Conservation (phyloP, 2,113 vertebrate species). For the Corydoras maculifer region DNA sequence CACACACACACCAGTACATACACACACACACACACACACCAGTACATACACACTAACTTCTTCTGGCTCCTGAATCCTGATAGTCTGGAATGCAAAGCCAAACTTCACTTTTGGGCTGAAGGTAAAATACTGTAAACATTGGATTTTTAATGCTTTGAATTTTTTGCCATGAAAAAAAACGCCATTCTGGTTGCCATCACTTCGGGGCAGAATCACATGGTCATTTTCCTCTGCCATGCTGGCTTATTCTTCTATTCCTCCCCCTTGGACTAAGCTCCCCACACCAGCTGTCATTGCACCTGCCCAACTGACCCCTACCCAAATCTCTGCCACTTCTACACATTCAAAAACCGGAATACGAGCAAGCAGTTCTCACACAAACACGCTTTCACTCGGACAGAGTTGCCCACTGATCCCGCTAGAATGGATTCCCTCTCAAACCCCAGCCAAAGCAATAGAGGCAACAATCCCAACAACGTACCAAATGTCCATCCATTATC, state of each 20-base stretch:
- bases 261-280: slow-evolving; percentile 56
- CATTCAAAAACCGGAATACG: slow-evolving; percentile 17
- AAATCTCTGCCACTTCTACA: slow-evolving; percentile 27
- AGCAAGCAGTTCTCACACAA: slow-evolving; percentile 15
- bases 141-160: background rate
- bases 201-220: background rate
- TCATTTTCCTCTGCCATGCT: slow-evolving; percentile 27
- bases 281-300: slow-evolving; percentile 72
- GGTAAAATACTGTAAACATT: background rate
- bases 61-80: background rate
- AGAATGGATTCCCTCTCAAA: background rate
- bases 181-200: slow-evolving; percentile 18
- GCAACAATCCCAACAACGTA: background rate
- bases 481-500: background rate
- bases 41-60: background rate
- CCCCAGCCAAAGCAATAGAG: background rate
- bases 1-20: no score
- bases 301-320: slow-evolving; percentile 53
- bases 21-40: background rate
- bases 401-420: slow-evolving; percentile 26
- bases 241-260: slow-evolving; percentile 39
- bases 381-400: slow-evolving; percentile 32
- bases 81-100: background rate
- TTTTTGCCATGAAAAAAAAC: slow-evolving; percentile 2
- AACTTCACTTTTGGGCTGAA: background rate